phyloP scores from a whole-genome alignment of 2,888 invertebrate genomes.

The Beris morrisii region DNA sequence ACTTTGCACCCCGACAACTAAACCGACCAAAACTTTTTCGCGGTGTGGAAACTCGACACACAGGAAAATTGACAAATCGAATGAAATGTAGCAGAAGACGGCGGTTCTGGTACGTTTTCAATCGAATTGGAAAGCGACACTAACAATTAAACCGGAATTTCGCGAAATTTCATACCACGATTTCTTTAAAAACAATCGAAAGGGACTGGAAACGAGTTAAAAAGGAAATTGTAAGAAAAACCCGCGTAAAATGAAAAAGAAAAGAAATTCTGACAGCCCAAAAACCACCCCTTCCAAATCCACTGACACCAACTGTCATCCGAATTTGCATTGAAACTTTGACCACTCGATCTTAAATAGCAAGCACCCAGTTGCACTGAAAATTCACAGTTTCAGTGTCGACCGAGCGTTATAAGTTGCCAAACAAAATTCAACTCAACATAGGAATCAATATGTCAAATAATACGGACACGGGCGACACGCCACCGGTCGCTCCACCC shows the following conservation, averaged over 20 bases:
- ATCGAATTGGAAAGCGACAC: no score
- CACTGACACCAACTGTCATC: no score
- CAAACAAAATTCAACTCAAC: conserved; percentile 48
- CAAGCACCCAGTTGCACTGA: conserved; percentile 1
- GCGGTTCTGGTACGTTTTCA: neutral
- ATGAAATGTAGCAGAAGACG: conserved; percentile 15
- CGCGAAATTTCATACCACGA: no score
- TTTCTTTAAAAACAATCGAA: no score
- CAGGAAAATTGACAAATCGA: conserved; percentile 27
- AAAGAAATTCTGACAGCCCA: no score
- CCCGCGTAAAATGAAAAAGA: no score
- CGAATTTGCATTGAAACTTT: no score
- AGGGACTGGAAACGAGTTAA: no score
- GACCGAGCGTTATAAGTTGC: neutral
- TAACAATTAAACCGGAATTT: no score
- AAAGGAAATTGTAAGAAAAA: no score
- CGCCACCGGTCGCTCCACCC: conserved; percentile 33
- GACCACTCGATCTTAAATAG: no score
- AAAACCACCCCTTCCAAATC: no score
- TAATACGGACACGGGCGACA: conserved; percentile 54
- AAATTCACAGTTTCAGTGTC: conserved; percentile 12
- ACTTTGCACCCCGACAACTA: conserved; percentile 8
- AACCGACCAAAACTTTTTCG: neutral
- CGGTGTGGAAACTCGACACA: conserved; percentile 19
- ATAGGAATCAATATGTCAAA: conserved; percentile 52